These are phyloP conservation scores for Brachionus koreanus DNA, from an alignment of 1,140 invertebrate genomes.

Conservation along the genomic window DNA sequence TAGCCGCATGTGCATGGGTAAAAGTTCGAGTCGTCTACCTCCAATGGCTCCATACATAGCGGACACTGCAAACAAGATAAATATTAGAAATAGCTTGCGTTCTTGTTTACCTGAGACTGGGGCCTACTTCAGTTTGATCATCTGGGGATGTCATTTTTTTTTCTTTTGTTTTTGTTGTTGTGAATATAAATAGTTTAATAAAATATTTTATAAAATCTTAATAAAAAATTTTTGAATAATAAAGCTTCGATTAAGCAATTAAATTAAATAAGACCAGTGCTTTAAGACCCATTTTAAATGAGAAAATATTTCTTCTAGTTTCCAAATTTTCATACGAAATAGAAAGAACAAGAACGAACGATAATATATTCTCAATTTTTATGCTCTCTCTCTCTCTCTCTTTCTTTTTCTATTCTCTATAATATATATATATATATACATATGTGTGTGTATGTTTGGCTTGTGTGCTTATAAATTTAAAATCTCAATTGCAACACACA, in stretches of 20 bases:
- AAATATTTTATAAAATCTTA: constrained; percentile 24
- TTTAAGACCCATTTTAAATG: not conserved
- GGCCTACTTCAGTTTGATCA: not conserved
- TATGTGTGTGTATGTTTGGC: not conserved
- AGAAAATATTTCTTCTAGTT: not conserved
- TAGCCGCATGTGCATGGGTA: constrained; percentile 99
- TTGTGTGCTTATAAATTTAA: not conserved
- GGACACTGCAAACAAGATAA: constrained; percentile 72
- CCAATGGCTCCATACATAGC: constrained; percentile 96
- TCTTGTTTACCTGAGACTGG: not conserved
- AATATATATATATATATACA: not conserved
- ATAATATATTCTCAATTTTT: not conserved
- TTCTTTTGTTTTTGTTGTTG: not conserved
- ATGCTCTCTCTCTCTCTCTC: not conserved
- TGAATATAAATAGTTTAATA: constrained; percentile 29
- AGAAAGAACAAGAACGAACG: not conserved
- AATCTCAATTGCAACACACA: not conserved
- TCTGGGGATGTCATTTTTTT: constrained; percentile 37
- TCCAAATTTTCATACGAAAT: not conserved
- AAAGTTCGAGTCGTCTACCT: constrained; percentile 97
- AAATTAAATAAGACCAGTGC: not conserved
- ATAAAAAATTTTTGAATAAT: not conserved
- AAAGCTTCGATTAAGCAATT: not conserved
- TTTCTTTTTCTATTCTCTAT: not conserved
- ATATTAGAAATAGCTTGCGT: not conserved